Percentiles rank a stretch among this genome's conserved stretches.
Conservation (phyloP, 1,140 invertebrate genomes). For the Rhagoletis pomonella region DNA sequence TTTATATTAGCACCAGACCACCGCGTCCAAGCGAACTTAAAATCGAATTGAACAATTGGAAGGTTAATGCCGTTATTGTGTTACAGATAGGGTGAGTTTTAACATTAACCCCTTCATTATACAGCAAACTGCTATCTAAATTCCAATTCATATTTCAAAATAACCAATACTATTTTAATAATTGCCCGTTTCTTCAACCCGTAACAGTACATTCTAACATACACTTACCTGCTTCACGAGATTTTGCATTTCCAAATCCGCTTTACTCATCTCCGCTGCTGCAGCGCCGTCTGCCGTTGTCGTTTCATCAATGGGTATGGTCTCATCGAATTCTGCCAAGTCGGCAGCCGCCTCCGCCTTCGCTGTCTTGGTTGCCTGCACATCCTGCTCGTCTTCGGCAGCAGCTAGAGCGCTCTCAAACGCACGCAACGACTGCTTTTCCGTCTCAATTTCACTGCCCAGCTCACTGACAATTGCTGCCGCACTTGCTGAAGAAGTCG, state of each 20-base stretch:
- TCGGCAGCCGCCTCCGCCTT: slow-evolving; percentile 95
- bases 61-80: slow-evolving; percentile 5
- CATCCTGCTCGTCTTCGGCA: slow-evolving; percentile 96
- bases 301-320: slow-evolving; percentile 89
- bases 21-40: slow-evolving; percentile 4
- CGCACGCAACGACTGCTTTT: slow-evolving; percentile 80
- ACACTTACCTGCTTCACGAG: slow-evolving; percentile 86
- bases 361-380: slow-evolving; percentile 90
- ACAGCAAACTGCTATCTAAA: no score
- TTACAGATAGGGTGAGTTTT: no score
- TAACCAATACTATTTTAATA: no score
- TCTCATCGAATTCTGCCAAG: slow-evolving; percentile 97
- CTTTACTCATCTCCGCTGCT: slow-evolving; percentile 83
- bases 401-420: slow-evolving; percentile 90
- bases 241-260: slow-evolving; percentile 88
- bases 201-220: no score
- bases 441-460: slow-evolving; percentile 71
- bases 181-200: no score
- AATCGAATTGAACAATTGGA: neutral
- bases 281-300: slow-evolving; percentile 70
- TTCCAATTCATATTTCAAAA: no score
- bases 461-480: slow-evolving; percentile 1
- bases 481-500: slow-evolving; percentile 47
- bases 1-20: slow-evolving; percentile 53
- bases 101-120: no score